Evolutionary conservation across 2,888 invertebrate species (phyloP), one percentile per base, ranked within the genome.

Genomic region (Azorinus chamasolen): DNA sequence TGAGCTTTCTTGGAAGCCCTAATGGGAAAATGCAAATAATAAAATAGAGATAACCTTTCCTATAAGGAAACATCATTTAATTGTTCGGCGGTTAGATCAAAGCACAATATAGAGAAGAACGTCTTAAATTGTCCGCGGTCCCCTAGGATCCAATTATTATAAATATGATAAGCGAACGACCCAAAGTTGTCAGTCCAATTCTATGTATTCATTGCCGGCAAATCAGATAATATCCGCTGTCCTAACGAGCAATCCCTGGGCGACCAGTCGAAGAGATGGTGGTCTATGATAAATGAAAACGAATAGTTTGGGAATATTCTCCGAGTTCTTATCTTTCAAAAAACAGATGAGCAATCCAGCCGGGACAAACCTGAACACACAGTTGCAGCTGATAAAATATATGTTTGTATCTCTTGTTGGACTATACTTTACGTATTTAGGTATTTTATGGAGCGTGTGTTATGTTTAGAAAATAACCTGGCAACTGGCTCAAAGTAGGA

Each of bases 121-220:
- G 64, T 58, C 63, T 58, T 72, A 72, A 72, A 58, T n/a, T 72
- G 51, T 25, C 63, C 46, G 20, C 51, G 18, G 63, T 69, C 71
- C 64, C 18, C 16, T 32, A 58, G 71, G 71, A 72, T 72, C 64
- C 39, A 72, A 72, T 72, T 72, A 72, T 72, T 32, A 64, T 72
- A 64, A 72, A 72, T 72, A 72, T 72, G 71, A 70, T 70, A 70
- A 70, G 63, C 43, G 59, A 63, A 63, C 45, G 54, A 18, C 25
- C 18, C 12, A 20, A 20, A 18, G 50, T 50, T 50, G 50, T 50
- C 50, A 50, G 22, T 50, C 24, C 50, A 50, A 50, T 48, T 55
- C 58, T 55, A 57, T 57, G 55, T 66, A 66, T 66, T 55, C 66
- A 66, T 66, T 55, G 66, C 50, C 41, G 39, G 50, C 46, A 48